Evolutionary conservation across 2,113 vertebrate species (phyloP).

Genomic region (Microtus oregoni): DNA sequence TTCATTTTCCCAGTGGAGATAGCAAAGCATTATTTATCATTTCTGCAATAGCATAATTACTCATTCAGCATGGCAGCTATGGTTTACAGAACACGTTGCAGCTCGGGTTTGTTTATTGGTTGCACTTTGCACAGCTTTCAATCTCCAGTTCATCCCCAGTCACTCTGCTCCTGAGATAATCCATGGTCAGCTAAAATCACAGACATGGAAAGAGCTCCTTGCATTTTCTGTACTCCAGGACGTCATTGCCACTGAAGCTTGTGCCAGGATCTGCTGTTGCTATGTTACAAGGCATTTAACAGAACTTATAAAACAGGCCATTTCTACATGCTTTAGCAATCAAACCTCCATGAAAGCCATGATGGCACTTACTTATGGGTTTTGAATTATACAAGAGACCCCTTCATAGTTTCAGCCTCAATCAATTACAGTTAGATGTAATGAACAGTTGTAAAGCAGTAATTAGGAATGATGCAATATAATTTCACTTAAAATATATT

Average conservation of each 20-base stretch:
- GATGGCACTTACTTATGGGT: slow-evolving; percentile 29
- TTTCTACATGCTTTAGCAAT: slow-evolving; percentile 25
- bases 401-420: slow-evolving; percentile 48
- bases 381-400: slow-evolving; percentile 51
- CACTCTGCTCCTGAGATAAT: neutral
- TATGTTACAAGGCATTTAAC: slow-evolving; percentile 32
- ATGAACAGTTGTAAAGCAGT: slow-evolving; percentile 43
- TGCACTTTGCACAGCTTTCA: slow-evolving; percentile 45
- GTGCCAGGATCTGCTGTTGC: neutral
- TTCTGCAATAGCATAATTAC: slow-evolving; percentile 65
- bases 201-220: neutral
- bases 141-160: slow-evolving; percentile 13
- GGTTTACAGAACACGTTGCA: slow-evolving; percentile 42
- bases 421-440: slow-evolving; percentile 42
- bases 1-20: slow-evolving; percentile 68
- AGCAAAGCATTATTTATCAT: slow-evolving; percentile 67
- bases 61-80: slow-evolving; percentile 65
- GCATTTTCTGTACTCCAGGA: neutral
- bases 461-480: slow-evolving; percentile 41
- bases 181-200: slow-evolving; percentile 9
- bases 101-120: slow-evolving; percentile 60
- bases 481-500: slow-evolving; percentile 49
- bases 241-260: slow-evolving; percentile 2
- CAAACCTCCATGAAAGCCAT: neutral
- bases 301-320: slow-evolving; percentile 15